A percentile compares a stretch with the other conserved stretches of the same genome.
Conservation (phyloP, 2,113 vertebrate species). For the Hymenochirus boettgeri region DNA sequence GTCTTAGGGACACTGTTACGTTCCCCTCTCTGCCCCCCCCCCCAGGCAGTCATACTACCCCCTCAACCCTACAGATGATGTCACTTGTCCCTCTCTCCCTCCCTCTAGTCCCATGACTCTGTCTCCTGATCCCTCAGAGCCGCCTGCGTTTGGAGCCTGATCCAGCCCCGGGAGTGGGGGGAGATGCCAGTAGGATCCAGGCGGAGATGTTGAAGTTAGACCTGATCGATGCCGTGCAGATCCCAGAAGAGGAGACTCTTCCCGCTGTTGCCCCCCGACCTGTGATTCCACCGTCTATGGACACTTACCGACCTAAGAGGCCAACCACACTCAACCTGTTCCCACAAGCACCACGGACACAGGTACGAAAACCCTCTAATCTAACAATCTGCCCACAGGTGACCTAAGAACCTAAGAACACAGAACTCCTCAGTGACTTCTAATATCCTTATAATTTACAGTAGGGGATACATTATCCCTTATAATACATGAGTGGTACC, state of each 20-base stretch:
- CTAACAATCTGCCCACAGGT: no score
- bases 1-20: background rate
- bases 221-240: constrained; percentile 79
- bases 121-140: constrained; percentile 66
- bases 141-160: constrained; percentile 58
- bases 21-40: background rate
- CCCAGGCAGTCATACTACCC: background rate
- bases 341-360: constrained; percentile 89
- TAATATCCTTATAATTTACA: no score
- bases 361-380: constrained; percentile 65
- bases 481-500: no score
- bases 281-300: constrained; percentile 69
- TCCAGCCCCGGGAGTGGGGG: constrained; percentile 69
- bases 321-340: constrained; percentile 96
- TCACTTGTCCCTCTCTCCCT: constrained; percentile 36
- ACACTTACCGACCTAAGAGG: constrained; percentile 89
- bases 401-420: no score
- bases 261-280: constrained; percentile 56
- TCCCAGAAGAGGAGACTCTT: constrained; percentile 54
- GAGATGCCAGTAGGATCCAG: constrained; percentile 78
- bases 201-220: constrained; percentile 93
- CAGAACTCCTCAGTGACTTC: no score
- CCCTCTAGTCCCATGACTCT: constrained; percentile 48
- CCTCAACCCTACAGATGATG: background rate
- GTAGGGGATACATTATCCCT: no score